phyloP scores from a whole-genome alignment of 1,140 invertebrate species.

The Drosophila rufa region DNA sequence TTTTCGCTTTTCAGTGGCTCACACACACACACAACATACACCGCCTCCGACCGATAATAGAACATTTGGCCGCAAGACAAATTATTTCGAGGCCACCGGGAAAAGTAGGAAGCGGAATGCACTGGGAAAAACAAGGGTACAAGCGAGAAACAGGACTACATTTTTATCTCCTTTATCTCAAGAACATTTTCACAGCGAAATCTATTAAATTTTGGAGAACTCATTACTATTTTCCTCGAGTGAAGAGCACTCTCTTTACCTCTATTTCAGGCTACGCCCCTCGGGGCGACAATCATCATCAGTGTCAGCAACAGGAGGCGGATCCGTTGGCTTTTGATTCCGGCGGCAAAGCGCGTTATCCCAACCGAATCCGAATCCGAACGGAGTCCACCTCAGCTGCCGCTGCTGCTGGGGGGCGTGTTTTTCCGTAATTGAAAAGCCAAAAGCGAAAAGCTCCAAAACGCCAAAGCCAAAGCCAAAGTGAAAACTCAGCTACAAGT shows the following conservation, averaged over 20 bases:
- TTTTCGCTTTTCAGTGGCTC: slow-evolving; percentile 43
- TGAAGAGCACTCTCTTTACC: slow-evolving; percentile 8
- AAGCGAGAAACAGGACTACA: too few species aligned
- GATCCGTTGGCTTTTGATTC: slow-evolving; percentile 35
- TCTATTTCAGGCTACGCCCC: slow-evolving; percentile 26
- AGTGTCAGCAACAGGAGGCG: slow-evolving; percentile 73
- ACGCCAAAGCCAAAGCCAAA: slow-evolving; percentile 25
- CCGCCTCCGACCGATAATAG: slow-evolving; percentile 62
- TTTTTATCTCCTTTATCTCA: too few species aligned
- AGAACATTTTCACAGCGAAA: too few species aligned
- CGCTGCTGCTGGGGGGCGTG: slow-evolving; percentile 29
- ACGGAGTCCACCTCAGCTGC: background rate
- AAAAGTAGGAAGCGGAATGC: slow-evolving; percentile 34
- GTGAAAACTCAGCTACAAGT: slow-evolving; percentile 35
- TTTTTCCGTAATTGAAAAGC: slow-evolving; percentile 70
- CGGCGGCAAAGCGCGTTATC: slow-evolving; percentile 39
- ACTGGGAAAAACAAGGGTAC: background rate
- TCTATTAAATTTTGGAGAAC: too few species aligned
- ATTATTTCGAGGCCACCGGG: slow-evolving; percentile 51
- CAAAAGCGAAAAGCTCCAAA: slow-evolving; percentile 70
- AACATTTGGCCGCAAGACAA: slow-evolving; percentile 77
- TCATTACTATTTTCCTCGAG: slow-evolving; percentile 1
- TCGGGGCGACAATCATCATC: slow-evolving; percentile 64
- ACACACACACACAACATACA: slow-evolving; percentile 21
- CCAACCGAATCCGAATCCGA: slow-evolving; percentile 17